Evolutionary conservation across 2,888 invertebrate species (phyloP).

Genomic region (Volucella inflata): DNA sequence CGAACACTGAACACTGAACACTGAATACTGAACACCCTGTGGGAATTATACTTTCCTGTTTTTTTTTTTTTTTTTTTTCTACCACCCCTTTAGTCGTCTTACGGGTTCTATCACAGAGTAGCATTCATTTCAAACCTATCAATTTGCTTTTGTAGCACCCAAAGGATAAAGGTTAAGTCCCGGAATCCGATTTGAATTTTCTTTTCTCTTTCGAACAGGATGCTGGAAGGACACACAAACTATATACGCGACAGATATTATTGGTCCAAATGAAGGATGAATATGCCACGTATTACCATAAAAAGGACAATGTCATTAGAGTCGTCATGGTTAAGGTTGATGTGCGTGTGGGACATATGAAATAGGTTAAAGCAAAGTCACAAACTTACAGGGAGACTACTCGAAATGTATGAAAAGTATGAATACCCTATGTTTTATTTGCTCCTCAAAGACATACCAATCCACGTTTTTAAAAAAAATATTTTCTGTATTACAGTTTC

Average conservation of each 20-base stretch:
- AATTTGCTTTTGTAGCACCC: conserved; percentile 52
- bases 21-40: no score
- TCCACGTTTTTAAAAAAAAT: no score
- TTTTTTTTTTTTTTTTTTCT: no score
- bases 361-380: conserved; percentile 15
- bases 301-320: conserved; percentile 23
- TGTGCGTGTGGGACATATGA: conserved; percentile 7
- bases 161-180: conserved; percentile 62
- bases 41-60: no score
- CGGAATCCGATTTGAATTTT: conserved; percentile 66
- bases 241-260: conserved; percentile 19
- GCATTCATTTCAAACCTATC: conserved; percentile 31
- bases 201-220: conserved; percentile 4
- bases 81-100: no score
- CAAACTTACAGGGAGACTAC: no score
- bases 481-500: no score
- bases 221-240: conserved; percentile 3
- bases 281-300: conserved; percentile 53
- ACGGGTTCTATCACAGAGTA: background rate
- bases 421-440: no score
- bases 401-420: no score
- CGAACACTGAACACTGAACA: no score
- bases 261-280: conserved; percentile 57
- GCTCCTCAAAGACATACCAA: no score
- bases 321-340: background rate